phyloP scores from a whole-genome alignment of 2,888 invertebrate species.

The Geophilus truncorum region DNA sequence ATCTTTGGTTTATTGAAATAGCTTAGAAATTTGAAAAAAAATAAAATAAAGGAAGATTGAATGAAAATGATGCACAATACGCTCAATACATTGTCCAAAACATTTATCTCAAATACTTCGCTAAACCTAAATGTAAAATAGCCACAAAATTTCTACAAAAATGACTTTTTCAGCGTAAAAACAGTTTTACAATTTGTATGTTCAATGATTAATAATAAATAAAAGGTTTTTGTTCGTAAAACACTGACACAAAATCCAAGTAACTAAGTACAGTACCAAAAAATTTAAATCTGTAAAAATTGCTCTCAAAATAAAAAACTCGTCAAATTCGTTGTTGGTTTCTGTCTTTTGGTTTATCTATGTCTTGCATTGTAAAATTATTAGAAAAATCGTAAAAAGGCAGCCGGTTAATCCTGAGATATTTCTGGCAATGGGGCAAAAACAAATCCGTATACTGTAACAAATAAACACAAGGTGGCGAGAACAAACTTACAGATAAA shows the following conservation, averaged over 20 bases:
- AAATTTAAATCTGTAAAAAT: neutral
- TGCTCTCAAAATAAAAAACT: neutral
- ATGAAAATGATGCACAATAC: neutral
- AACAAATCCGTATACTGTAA: neutral
- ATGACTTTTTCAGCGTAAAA: neutral
- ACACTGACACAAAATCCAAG: neutral
- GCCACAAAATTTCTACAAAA: slow-evolving; percentile 8
- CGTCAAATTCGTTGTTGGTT: too few relatives aligned
- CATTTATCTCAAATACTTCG: slow-evolving; percentile 13
- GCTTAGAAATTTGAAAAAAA: neutral
- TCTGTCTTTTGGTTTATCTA: too few relatives aligned
- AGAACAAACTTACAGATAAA: neutral
- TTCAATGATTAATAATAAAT: neutral
- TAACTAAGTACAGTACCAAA: neutral
- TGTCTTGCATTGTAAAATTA: slow-evolving; percentile 6
- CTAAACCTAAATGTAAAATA: neutral
- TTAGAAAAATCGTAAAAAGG: slow-evolving; percentile 5
- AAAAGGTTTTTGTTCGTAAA: neutral
- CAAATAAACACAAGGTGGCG: neutral
- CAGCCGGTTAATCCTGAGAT: slow-evolving; percentile 20
- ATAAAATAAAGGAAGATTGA: too few relatives aligned
- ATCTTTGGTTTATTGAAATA: slow-evolving; percentile 15
- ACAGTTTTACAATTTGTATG: neutral
- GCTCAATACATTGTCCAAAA: slow-evolving; percentile 5
- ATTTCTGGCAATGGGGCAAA: neutral